Evolutionary conservation across 2,113 vertebrate species (phyloP).

Genomic region (Notiomystis cincta): DNA sequence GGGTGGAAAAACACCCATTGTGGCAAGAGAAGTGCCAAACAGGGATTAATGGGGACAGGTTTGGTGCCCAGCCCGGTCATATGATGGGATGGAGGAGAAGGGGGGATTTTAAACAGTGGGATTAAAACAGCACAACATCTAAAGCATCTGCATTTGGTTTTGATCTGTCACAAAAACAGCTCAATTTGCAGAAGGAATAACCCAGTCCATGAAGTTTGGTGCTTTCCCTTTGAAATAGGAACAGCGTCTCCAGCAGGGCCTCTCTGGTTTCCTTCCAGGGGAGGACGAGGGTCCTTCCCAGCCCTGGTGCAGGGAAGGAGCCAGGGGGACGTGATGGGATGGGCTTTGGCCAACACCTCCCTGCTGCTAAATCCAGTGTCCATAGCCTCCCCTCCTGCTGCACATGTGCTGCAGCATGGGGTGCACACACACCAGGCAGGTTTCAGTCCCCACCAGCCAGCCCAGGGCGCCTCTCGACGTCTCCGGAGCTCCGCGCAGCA

Average conservation of each 20-base stretch:
- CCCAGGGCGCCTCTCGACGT: rapidly evolving
- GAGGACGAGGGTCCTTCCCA: background rate
- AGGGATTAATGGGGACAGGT: background rate
- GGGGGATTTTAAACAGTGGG: background rate
- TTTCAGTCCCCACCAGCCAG: too few relatives aligned
- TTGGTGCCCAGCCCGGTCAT: background rate
- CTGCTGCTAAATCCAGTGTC: background rate
- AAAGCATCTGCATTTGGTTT: background rate
- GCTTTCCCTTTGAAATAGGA: background rate
- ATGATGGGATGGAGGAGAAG: background rate
- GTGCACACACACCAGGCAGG: rapidly evolving
- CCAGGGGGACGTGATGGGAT: rapidly evolving
- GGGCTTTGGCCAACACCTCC: background rate
- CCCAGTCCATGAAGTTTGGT: background rate
- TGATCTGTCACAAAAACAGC: background rate
- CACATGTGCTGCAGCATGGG: rapidly evolving
- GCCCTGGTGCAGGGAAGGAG: background rate
- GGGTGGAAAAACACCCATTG: background rate
- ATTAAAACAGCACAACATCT: background rate
- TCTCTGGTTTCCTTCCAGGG: background rate
- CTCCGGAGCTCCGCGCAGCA: background rate
- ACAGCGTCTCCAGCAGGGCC: background rate
- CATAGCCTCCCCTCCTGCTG: rapidly evolving
- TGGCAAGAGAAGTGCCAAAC: background rate
- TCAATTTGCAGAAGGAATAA: background rate